Percentiles rank a stretch among this genome's conserved stretches.
phyloP scores from a whole-genome alignment of 2,888 invertebrate species.

The Pristionchus japonicus region DNA sequence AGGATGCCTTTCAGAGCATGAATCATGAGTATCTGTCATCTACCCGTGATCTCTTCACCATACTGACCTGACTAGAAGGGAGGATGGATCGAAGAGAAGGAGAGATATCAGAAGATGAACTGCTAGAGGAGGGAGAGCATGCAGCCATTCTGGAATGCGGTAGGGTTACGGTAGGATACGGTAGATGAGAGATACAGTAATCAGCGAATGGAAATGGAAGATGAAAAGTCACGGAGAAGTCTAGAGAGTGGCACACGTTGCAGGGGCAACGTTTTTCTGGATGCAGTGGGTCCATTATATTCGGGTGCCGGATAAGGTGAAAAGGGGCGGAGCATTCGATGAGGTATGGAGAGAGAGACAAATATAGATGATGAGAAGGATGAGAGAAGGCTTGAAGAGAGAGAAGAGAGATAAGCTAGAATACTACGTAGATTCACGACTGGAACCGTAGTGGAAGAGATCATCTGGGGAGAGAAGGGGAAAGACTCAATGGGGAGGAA shows the following conservation, averaged over 20 bases:
- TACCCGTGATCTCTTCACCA: not conserved
- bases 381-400: not conserved
- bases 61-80: not conserved
- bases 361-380: not conserved
- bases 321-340: not conserved
- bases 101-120: slow-evolving; percentile 21
- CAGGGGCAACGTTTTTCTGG: not conserved
- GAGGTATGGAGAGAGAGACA: not conserved
- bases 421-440: not conserved
- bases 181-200: slow-evolving; percentile 2
- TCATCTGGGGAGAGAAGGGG: not conserved
- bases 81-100: not conserved
- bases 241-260: not conserved
- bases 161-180: slow-evolving; percentile 32
- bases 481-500: not conserved
- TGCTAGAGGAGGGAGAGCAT: slow-evolving; percentile 29
- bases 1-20: not conserved
- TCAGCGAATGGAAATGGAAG: not conserved
- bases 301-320: not conserved
- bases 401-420: slow-evolving; percentile 15
- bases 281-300: not conserved
- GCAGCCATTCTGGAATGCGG: not conserved
- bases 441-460: slow-evolving; percentile 8
- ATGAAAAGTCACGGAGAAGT: not conserved
- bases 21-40: not conserved